Evolutionary conservation across 1,140 invertebrate species (phyloP), one percentile per base, ranked within the genome.

Genomic region (Drosophila arizonae): DNA sequence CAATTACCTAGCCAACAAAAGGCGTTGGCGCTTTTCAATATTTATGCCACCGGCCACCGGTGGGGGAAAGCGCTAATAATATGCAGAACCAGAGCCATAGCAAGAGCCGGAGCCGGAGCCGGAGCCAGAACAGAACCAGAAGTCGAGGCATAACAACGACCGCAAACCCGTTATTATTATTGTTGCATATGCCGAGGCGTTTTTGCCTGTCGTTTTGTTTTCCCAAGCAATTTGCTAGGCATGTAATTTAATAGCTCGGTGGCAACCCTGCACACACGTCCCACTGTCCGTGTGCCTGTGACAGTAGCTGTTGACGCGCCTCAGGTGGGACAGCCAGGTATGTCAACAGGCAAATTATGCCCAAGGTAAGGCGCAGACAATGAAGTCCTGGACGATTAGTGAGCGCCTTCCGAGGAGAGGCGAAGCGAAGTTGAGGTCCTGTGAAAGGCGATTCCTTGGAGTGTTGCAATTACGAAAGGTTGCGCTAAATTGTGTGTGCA

Each of bases 1-100:
- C 73, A 76, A 76, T 76, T 72, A 76, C 63, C 56, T 41, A 72
- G 41, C 55, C 48, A 65, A 71, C 73, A 72, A 60, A 76, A 65
- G 62, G 61, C 63, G 69, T 72, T 72, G 68, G 69, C 63, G 69
- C 73, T 76, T 72, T 76, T 76, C 69, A 76, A 76, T 76, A 76
- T 76, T 75, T 75, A 75, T 75, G 61, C 67, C 60, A 6, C 15
- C 33, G 43, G 56, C 28, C 13, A n/a, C 33, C 15, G 41, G 57
- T 8, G 26, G 13, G 6, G 15, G 11, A 6, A 24, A 52, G 9
- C 24, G 33, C 36, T 63, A 76, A 76, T 76, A 76, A 76, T 67
- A 76, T 76, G 73, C 65, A 72, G 64, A 74, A 63, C 66, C 54
- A 50, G 15, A 61, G 68, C 21, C 21, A 17, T 17, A 28, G 26